Conservation (phyloP, 2,888 invertebrate genomes). For the Platycheirus albimanus region DNA sequence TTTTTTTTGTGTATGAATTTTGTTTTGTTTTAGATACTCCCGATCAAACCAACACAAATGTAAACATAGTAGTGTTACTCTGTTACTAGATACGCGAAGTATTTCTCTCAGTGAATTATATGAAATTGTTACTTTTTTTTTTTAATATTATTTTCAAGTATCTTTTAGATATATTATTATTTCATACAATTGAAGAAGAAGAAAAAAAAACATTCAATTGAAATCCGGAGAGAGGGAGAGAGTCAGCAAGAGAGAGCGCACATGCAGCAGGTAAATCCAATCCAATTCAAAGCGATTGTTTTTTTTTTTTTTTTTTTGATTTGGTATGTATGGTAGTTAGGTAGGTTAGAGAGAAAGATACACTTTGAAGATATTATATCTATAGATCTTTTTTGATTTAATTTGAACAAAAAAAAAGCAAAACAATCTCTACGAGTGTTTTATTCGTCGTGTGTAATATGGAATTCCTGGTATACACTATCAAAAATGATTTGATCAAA, state of each 20-base stretch:
- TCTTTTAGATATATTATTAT: slow-evolving; percentile 69
- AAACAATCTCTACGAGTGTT: slow-evolving; percentile 44
- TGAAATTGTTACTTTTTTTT: slow-evolving; percentile 51
- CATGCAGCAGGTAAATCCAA: slow-evolving; percentile 69
- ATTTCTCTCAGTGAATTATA: slow-evolving; percentile 62
- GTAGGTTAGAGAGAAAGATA: slow-evolving; percentile 41
- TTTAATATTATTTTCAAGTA: slow-evolving; percentile 48
- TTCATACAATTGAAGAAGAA: slow-evolving; percentile 49
- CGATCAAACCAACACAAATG: slow-evolving; percentile 66
- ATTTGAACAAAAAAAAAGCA: slow-evolving; percentile 50
- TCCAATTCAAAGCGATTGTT: slow-evolving; percentile 46
- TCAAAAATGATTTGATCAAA: slow-evolving; percentile 60
- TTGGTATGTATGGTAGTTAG: slow-evolving; percentile 39
- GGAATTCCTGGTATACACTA: slow-evolving; percentile 63
- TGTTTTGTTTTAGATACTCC: slow-evolving; percentile 55
- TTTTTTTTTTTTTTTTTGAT: slow-evolving; percentile 35
- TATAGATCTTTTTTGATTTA: slow-evolving; percentile 45
- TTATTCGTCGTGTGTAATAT: slow-evolving; percentile 24
- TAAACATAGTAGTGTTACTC: slow-evolving; percentile 67
- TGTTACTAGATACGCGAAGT: slow-evolving; percentile 69
- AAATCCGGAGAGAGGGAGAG: slow-evolving; percentile 54
- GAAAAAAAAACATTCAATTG: slow-evolving; percentile 35
- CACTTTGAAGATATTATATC: slow-evolving; percentile 61
- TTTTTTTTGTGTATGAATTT: slow-evolving; percentile 23
- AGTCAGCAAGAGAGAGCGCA: slow-evolving; percentile 40